A percentile compares a stretch with the other conserved stretches of the same genome.
phyloP scores from a whole-genome alignment of 1,140 invertebrate genomes.

The Matsumurasca onukii region DNA sequence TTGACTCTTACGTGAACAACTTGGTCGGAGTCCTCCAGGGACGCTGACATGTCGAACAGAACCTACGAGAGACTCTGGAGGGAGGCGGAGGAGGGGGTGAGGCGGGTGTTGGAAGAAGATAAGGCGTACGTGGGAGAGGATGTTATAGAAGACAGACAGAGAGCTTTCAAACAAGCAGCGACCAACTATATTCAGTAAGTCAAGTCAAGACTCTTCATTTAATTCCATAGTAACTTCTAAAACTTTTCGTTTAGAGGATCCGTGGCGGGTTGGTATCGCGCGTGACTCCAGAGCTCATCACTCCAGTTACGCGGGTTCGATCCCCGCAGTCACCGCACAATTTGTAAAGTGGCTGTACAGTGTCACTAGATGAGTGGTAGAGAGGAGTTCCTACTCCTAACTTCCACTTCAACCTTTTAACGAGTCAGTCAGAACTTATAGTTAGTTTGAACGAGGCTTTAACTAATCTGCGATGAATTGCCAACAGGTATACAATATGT shows the following conservation, averaged over 20 bases:
- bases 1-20: constrained; percentile 7
- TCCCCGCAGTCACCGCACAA: too few relatives aligned
- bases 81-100: constrained; percentile 14
- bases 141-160: constrained; percentile 21
- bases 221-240: too few relatives aligned
- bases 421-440: too few relatives aligned
- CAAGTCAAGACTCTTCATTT: too few relatives aligned
- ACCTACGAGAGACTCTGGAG: constrained; percentile 17
- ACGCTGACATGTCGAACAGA: constrained; percentile 17
- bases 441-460: too few relatives aligned
- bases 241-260: too few relatives aligned
- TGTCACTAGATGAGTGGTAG: too few relatives aligned
- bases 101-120: constrained; percentile 1
- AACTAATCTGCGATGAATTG: too few relatives aligned
- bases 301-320: too few relatives aligned
- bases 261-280: too few relatives aligned
- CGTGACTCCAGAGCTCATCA: too few relatives aligned
- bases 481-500: constrained; percentile 3
- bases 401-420: not conserved
- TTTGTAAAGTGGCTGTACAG: too few relatives aligned
- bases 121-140: constrained; percentile 4
- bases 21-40: not conserved
- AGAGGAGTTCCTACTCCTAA: not conserved
- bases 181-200: constrained; percentile 19
- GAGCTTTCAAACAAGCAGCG: constrained; percentile 1